Base-by-base conservation (phyloP, 2,113 vertebrate species). In the Corythornis vintsioides region DNA sequence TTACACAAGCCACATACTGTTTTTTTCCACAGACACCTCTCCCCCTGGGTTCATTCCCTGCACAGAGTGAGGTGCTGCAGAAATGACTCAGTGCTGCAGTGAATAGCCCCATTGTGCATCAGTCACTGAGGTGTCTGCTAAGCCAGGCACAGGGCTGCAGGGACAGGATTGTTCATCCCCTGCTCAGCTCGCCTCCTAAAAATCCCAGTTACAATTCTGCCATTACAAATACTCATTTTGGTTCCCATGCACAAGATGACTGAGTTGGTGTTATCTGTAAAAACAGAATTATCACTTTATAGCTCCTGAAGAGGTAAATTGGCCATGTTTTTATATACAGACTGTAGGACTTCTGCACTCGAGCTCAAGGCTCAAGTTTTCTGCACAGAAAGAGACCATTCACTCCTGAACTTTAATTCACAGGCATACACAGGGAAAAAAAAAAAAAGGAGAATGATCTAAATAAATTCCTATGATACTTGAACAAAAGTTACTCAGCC, bases 81-180 rank as follows among this genome's bases (percentile, higher is more conserved):
- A 75, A 96, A 96, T 89, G 92, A 86, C 95, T 95, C 83, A 94
- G 86, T 89, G 83, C 63, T 55, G 87, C 64, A 45, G 64, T 96
- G 95, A 96, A 96, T 92, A 82, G 93, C 87, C 84, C 94, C 91
- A 94, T 95, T 96, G 96, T 96, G 85, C 29, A 5, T 43, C 9
- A 0, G 81, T 66, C 59, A 79, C 90, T 77, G 52, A 92, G 91
- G 91, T 93, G 91, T 94, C 94, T 78, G 0, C 89, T 94, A 90
- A 94, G 95, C 83, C 91, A 94, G 89, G 94, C 91, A 93, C 90
- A 89, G 74, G 93, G 64, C 74, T 93, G 81, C 89, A 94, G 89
- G 92, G 93, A 89, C 75, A 80, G 56, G 72, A 85, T 83, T 93
- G 84, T 87, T 90, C 95, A 89, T 93, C 94, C 91, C 81, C 86